phyloP scores from a whole-genome alignment of 2,113 vertebrate species.

The Pteruthius melanotis region DNA sequence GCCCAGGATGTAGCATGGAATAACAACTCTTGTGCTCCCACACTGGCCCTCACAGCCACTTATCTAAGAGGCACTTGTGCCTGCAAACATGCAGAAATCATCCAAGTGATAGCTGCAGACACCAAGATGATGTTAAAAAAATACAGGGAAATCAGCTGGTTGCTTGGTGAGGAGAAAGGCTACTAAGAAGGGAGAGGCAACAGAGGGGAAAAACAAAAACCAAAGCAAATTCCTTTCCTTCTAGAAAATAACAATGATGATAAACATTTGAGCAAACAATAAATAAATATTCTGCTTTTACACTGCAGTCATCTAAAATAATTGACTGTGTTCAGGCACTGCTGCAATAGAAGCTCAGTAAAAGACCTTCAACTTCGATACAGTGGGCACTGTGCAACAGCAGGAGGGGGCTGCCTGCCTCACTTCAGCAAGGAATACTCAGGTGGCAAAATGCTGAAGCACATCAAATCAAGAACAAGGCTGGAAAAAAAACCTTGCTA shows the following conservation, averaged over 20 bases:
- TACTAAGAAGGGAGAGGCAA: not conserved
- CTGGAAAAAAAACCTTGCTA: not conserved
- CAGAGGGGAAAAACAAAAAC: not conserved
- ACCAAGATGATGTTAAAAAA: not conserved
- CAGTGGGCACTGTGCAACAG: not conserved
- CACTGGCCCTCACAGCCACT: not conserved
- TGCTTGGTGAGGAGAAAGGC: not conserved
- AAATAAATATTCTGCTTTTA: not conserved
- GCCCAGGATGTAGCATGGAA: not conserved
- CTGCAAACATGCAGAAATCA: not conserved
- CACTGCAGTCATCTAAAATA: not conserved
- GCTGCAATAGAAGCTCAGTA: not conserved
- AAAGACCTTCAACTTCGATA: not conserved
- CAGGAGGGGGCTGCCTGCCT: not conserved
- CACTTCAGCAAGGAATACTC: not conserved
- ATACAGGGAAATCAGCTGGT: not conserved
- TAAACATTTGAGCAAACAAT: not conserved
- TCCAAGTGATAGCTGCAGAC: not conserved
- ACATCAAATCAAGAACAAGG: not conserved
- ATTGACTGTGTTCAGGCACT: not conserved
- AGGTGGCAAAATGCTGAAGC: not conserved
- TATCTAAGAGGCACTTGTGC: not conserved
- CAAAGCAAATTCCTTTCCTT: not conserved
- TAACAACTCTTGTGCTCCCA: not conserved
- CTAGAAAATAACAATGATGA: not conserved